These are phyloP conservation scores for Chloroclysta siterata DNA, from an alignment of 2,888 invertebrate genomes.

Conservation along the genomic window DNA sequence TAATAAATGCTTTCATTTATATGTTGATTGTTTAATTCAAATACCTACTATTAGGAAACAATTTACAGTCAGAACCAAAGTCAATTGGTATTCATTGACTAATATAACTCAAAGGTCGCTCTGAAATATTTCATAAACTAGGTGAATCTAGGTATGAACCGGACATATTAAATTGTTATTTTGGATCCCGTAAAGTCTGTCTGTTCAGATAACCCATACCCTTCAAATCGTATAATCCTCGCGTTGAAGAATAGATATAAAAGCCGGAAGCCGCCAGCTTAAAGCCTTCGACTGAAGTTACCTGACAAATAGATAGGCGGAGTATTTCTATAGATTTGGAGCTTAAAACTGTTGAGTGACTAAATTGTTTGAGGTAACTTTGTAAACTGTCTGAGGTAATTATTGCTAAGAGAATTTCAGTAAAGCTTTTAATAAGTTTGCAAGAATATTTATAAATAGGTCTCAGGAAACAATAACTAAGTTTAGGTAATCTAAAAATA, in stretches of 20 bases:
- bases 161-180: not conserved
- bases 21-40: too few species aligned
- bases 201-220: not conserved
- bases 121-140: too few species aligned
- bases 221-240: not conserved
- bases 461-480: not conserved
- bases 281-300: conserved; percentile 3
- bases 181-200: not conserved
- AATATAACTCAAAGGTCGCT: too few species aligned
- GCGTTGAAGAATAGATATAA: not conserved
- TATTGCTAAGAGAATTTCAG: not conserved
- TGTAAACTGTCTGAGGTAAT: not conserved
- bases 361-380: conserved; percentile 13
- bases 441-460: not conserved
- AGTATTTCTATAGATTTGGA: conserved; percentile 4
- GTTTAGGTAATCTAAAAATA: not conserved
- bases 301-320: not conserved
- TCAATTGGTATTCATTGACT: too few species aligned
- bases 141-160: too few species aligned
- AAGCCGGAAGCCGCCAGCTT: not conserved
- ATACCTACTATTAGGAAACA: too few species aligned
- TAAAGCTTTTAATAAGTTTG: conserved; percentile 5
- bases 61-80: too few species aligned
- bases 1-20: too few species aligned
- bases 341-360: not conserved